Conservation (phyloP, 2,888 invertebrate genomes). For the Mesorhabditis sp. region DNA sequence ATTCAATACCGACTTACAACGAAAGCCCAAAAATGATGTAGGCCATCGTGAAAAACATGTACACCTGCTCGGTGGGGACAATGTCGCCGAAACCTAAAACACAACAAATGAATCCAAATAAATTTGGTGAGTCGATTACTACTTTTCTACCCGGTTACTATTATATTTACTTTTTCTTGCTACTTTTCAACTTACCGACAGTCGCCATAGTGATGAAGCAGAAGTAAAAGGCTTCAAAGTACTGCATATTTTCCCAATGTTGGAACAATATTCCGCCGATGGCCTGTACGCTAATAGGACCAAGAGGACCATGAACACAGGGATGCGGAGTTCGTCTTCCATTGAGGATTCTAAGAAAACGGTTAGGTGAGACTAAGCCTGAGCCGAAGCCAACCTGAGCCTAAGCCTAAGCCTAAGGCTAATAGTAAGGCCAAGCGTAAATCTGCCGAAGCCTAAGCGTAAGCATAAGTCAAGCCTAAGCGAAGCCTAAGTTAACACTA, state of each 20-base stretch:
- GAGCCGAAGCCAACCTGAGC: too few relatives aligned
- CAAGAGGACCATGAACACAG: conserved; percentile 55
- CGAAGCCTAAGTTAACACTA: too few relatives aligned
- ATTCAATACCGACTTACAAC: conserved; percentile 30
- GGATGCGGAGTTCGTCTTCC: conserved; percentile 47
- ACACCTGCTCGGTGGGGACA: conserved; percentile 56
- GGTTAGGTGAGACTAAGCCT: too few relatives aligned
- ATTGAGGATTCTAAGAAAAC: conserved; percentile 25
- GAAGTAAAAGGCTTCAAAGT: conserved; percentile 57
- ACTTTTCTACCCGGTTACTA: background rate
- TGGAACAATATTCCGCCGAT: conserved; percentile 55
- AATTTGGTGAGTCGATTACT: background rate
- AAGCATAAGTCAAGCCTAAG: too few relatives aligned
- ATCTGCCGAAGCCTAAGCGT: too few relatives aligned
- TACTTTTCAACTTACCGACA: conserved; percentile 41
- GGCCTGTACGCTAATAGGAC: conserved; percentile 54
- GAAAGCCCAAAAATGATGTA: conserved; percentile 58
- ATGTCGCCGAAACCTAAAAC: conserved; percentile 54
- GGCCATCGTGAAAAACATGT: conserved; percentile 57
- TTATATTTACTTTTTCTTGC: background rate
- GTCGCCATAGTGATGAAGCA: conserved; percentile 59
- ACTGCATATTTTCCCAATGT: conserved; percentile 51
- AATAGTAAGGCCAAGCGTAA: too few relatives aligned
- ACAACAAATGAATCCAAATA: background rate
- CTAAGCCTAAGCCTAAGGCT: too few relatives aligned